Evolutionary conservation across 2,113 vertebrate species (phyloP), one percentile per base, ranked within the genome.

Genomic region (Tragelaphus imberbis): DNA sequence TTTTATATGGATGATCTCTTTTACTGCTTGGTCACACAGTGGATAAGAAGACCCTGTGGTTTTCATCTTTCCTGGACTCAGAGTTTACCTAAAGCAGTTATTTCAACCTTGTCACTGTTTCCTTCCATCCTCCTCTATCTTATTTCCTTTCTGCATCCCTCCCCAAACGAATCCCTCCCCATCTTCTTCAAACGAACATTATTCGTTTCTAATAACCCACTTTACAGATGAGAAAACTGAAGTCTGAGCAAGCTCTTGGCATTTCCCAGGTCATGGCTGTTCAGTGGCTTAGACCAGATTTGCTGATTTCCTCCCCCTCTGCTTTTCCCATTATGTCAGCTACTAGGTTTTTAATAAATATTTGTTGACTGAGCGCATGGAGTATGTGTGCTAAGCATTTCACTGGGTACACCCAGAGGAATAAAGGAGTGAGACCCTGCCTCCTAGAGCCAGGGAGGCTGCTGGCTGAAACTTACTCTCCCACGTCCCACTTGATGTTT

Each of bases 401-500:
- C 58, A 1, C 36, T 51, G 40, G 36, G 21, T 21, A 33, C 33
- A 2, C 40, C n/a, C 14, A 36, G 30, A 36, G 27, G 33, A 68
- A 13, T 55, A 3, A 55, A 16, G 15, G 4, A 1, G 6, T 33
- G 30, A n/a, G 27, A 17, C 36, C 19, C n/a, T 10, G 3, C 49
- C 71, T 51, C 33, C 55, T 19, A 1, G 21, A 16, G 14, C 6
- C 12, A 44, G 33, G 47, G 4, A 33, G 15, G 13, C 12, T 2
- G 0, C 49, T 7, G 33, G 33, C 11, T 15, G 1, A 4, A 2
- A 1, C 63, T 13, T 2, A 5, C 4, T 12, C 5, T 7, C 30
- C 30, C 33, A 5, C 1, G 3, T 2, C 4, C 1, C 5, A 21
- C 40, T 6, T 14, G n/a, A 11, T 7, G 23, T 7, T 75, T 28